A percentile compares a stretch with the other conserved stretches of the same genome.
These are phyloP conservation scores for Pterostichus niger DNA, from an alignment of 2,888 invertebrate genomes.

Conservation along the genomic window DNA sequence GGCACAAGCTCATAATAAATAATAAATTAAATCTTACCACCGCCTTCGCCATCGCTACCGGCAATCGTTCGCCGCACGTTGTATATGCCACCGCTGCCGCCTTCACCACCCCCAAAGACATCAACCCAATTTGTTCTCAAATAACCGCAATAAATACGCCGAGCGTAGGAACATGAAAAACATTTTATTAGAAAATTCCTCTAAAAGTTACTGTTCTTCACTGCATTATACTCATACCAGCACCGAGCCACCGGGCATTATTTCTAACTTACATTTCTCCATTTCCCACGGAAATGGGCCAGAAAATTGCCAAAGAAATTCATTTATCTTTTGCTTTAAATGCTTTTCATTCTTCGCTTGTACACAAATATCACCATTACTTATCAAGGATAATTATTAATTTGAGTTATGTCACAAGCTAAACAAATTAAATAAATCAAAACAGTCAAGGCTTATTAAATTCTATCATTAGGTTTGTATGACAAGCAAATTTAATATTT, in stretches of 20 bases:
- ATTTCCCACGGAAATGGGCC: slow-evolving; percentile 67
- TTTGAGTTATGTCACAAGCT: slow-evolving; percentile 30
- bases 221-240: slow-evolving; percentile 53
- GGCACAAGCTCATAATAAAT: slow-evolving; percentile 35
- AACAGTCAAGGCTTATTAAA: no score
- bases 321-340: slow-evolving; percentile 60
- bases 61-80: slow-evolving; percentile 7
- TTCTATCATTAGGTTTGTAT: neutral
- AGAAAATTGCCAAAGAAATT: slow-evolving; percentile 66
- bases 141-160: slow-evolving; percentile 63
- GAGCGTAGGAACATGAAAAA: slow-evolving; percentile 54
- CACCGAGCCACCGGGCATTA: slow-evolving; percentile 33
- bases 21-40: slow-evolving; percentile 52
- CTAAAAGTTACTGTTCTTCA: slow-evolving; percentile 61
- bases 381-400: slow-evolving; percentile 46
- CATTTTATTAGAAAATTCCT: slow-evolving; percentile 66
- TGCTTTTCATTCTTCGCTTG: slow-evolving; percentile 28
- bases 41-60: slow-evolving; percentile 11
- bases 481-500: no score
- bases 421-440: neutral
- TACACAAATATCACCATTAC: slow-evolving; percentile 31
- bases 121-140: slow-evolving; percentile 59
- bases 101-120: neutral
- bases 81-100: slow-evolving; percentile 9
- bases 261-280: slow-evolving; percentile 65